Evolutionary conservation across 2,797 vertebrate species (phyloP).

Genomic region (Anisognathus igniventris): DNA sequence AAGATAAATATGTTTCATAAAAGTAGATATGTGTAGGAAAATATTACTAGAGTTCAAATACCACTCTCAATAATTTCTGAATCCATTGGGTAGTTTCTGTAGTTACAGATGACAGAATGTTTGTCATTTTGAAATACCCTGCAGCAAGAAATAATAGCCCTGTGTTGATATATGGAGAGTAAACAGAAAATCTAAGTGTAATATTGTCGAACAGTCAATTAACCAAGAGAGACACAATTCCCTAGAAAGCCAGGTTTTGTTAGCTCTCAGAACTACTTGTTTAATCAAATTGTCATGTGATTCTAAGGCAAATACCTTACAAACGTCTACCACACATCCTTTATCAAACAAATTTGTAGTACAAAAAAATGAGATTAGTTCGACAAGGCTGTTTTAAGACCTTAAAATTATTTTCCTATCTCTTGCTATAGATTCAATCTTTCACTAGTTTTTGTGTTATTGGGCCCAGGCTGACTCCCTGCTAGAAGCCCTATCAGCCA

Average conservation of each 20-base stretch:
- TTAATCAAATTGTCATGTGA: constrained; percentile 40
- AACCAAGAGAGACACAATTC: constrained; percentile 33
- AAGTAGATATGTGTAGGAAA: background rate
- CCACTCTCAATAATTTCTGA: background rate
- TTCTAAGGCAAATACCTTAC: constrained; percentile 26
- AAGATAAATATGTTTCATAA: background rate
- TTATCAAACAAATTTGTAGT: background rate
- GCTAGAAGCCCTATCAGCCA: background rate
- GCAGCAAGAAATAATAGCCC: constrained; percentile 13
- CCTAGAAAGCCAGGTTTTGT: constrained; percentile 35
- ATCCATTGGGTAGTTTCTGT: background rate
- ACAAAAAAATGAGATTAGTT: background rate
- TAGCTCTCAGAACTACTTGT: constrained; percentile 22
- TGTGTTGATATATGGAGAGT: constrained; percentile 11
- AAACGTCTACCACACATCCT: background rate
- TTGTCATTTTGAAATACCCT: constrained; percentile 32
- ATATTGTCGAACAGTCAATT: constrained; percentile 43
- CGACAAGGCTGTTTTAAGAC: background rate
- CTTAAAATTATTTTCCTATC: background rate
- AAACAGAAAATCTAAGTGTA: constrained; percentile 45
- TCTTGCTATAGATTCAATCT: background rate
- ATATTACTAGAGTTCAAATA: background rate
- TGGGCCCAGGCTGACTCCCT: background rate
- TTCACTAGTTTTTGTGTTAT: background rate
- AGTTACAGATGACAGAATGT: background rate